phyloP scores from a whole-genome alignment of 2,888 invertebrate genomes.

The Amorpha juglandis region DNA sequence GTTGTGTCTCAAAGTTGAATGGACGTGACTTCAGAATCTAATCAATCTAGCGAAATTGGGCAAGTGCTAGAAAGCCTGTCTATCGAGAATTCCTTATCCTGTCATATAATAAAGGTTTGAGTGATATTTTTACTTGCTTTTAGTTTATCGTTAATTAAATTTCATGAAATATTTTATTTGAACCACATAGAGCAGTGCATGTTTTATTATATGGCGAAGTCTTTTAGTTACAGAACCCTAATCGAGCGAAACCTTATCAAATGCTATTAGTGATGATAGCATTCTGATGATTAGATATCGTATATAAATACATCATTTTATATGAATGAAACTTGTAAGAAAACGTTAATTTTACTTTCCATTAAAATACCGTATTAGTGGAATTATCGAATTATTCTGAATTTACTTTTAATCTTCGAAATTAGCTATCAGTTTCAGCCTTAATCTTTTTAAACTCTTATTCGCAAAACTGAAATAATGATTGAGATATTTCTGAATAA shows the following conservation, averaged over 20 bases:
- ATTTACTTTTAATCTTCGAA: neutral
- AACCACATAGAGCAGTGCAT: neutral
- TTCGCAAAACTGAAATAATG: too few relatives aligned
- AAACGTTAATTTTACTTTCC: conserved; percentile 16
- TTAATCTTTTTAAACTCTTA: too few relatives aligned
- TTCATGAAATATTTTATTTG: neutral
- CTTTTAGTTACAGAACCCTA: neutral
- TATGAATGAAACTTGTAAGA: conserved; percentile 21
- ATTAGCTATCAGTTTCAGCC: neutral
- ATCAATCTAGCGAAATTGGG: neutral
- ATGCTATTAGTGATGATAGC: conserved; percentile 21
- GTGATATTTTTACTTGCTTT: neutral
- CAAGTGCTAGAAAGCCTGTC: neutral
- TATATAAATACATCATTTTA: conserved; percentile 17
- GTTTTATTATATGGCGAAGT: neutral
- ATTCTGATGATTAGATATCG: conserved; percentile 17
- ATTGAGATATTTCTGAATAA: neutral
- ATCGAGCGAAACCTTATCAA: conserved; percentile 24
- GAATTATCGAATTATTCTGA: neutral
- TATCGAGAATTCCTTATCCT: neutral
- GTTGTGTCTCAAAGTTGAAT: neutral
- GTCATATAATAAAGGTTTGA: neutral
- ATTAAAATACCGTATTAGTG: neutral
- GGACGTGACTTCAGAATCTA: neutral
- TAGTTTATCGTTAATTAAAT: neutral